These are phyloP conservation scores for Mallotus villosus DNA, from an alignment of 2,797 vertebrate species.

Conservation along the genomic window DNA sequence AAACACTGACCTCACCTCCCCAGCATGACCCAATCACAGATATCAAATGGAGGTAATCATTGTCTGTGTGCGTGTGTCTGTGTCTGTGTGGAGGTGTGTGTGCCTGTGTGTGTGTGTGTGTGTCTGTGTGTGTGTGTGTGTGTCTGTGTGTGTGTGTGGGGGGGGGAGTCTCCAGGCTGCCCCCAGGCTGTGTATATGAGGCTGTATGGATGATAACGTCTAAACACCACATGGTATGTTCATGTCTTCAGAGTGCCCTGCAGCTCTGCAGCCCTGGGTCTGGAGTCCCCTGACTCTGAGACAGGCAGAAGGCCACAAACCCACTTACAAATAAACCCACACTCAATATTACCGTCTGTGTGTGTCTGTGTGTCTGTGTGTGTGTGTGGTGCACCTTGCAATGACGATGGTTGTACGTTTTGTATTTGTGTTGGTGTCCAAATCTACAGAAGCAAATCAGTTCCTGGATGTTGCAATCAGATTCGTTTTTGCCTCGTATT, in stretches of 20 bases:
- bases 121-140: background rate
- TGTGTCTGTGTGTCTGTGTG: slow-evolving; percentile 6
- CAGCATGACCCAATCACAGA: slow-evolving; percentile 46
- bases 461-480: no score
- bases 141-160: background rate
- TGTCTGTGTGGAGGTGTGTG: slow-evolving; percentile 29
- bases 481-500: no score
- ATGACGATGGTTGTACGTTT: no score
- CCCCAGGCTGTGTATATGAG: slow-evolving; percentile 7
- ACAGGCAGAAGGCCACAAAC: background rate
- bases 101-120: slow-evolving; percentile 31
- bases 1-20: slow-evolving; percentile 46
- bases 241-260: background rate
- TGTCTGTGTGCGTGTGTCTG: background rate
- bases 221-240: background rate
- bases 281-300: background rate
- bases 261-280: background rate
- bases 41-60: slow-evolving; percentile 56
- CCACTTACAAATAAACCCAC: background rate
- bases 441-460: no score
- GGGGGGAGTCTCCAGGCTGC: slow-evolving; percentile 20
- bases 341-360: slow-evolving; percentile 13
- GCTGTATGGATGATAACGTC: slow-evolving; percentile 3
- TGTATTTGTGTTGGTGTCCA: no score
- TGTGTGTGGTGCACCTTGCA: slow-evolving; percentile 10